Conservation (phyloP, 2,797 vertebrate species). For the Mus caroli region DNA sequence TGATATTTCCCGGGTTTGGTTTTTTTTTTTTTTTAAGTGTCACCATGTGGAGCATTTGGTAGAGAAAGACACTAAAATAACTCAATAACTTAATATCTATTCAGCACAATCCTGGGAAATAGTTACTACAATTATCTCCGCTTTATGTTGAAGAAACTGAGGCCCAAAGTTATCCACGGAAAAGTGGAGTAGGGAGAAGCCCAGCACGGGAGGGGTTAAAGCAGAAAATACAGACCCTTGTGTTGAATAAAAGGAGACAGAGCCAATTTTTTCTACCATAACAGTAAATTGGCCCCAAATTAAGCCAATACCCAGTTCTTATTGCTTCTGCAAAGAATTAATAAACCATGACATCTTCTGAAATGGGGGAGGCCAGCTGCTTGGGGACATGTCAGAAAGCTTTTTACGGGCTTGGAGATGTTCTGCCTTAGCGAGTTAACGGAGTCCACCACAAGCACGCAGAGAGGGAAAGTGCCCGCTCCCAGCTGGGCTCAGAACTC, state of each 20-base stretch:
- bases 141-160: constrained; percentile 49
- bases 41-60: background rate
- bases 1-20: constrained; percentile 30
- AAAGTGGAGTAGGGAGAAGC: background rate
- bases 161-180: background rate
- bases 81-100: constrained; percentile 17
- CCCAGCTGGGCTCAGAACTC: constrained; percentile 11
- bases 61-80: constrained; percentile 38
- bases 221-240: constrained; percentile 54
- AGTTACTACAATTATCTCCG: background rate
- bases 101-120: constrained; percentile 21
- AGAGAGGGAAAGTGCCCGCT: constrained; percentile 67
- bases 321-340: constrained; percentile 87
- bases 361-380: constrained; percentile 83
- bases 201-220: constrained; percentile 71
- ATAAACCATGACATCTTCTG: constrained; percentile 87
- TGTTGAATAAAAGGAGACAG: constrained; percentile 83
- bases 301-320: constrained; percentile 86
- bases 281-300: constrained; percentile 87
- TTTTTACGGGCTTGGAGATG: constrained; percentile 78
- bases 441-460: constrained; percentile 83
- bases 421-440: constrained; percentile 82
- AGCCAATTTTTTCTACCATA: constrained; percentile 80
- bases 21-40: background rate
- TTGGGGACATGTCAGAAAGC: constrained; percentile 84